Percentiles rank a stretch among this genome's conserved stretches.
phyloP scores from a whole-genome alignment of 2,113 vertebrate genomes.

The Nannospalax galili region DNA sequence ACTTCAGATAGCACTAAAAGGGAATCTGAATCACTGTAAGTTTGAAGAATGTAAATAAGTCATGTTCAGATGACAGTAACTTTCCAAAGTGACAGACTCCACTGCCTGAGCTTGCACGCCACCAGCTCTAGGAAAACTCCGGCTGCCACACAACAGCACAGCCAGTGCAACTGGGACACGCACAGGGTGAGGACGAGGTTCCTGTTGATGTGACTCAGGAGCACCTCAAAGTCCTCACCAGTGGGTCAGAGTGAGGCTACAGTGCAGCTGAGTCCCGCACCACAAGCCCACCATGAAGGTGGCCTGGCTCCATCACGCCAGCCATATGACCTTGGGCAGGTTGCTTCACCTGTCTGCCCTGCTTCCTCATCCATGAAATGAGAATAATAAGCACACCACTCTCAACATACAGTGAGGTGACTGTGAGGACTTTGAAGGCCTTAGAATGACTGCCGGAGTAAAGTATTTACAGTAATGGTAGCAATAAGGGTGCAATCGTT shows the following conservation, averaged over 20 bases:
- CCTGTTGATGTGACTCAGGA: background rate
- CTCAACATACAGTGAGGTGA: background rate
- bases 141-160: rapidly evolving
- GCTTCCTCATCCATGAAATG: background rate
- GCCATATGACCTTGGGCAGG: background rate
- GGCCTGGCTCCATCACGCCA: background rate
- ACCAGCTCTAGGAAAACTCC: background rate
- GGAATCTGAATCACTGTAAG: background rate
- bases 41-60: background rate
- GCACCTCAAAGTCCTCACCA: background rate
- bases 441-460: background rate
- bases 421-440: background rate
- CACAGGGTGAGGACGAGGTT: background rate
- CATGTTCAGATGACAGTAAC: background rate
- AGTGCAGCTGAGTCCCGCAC: no score
- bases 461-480: constrained; percentile 2
- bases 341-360: background rate
- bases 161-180: rapidly evolving
- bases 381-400: background rate
- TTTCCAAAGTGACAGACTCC: background rate
- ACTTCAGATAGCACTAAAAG: background rate
- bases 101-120: background rate
- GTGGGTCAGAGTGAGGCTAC: background rate
- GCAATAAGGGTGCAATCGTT: background rate
- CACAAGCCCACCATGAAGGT: background rate